Evolutionary conservation across 1,140 invertebrate species (phyloP).

Genomic region (Paralvinella palmiformis): DNA sequence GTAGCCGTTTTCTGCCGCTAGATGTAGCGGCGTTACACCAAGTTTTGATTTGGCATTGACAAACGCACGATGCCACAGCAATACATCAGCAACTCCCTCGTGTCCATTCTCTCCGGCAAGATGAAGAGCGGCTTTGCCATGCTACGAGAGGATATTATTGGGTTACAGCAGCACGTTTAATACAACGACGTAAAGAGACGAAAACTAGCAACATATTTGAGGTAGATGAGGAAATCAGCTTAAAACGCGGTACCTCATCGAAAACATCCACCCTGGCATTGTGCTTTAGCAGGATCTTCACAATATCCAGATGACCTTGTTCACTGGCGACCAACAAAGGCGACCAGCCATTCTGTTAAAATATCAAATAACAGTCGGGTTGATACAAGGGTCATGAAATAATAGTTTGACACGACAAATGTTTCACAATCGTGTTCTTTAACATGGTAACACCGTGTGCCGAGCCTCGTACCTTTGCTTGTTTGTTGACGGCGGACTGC

Average conservation of each 20-base stretch:
- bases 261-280: conserved; percentile 98
- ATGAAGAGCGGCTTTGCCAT: conserved; percentile 86
- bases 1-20: conserved; percentile 88
- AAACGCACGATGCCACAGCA: conserved; percentile 95
- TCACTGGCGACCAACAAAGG: conserved; percentile 83
- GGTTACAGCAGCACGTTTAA: too few species aligned
- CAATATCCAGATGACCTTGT: conserved; percentile 63
- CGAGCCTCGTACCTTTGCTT: conserved; percentile 58
- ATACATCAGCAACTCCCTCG: conserved; percentile 79
- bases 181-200: too few species aligned
- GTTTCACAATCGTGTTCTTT: neutral
- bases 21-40: conserved; percentile 60
- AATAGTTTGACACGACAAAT: neutral
- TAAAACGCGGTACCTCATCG: conserved; percentile 66
- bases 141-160: conserved; percentile 37
- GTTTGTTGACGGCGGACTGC: conserved; percentile 87
- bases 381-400: neutral
- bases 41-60: conserved; percentile 85
- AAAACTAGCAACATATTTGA: too few species aligned
- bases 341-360: conserved; percentile 75
- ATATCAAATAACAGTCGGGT: conserved; percentile 3
- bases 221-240: too few species aligned
- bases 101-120: conserved; percentile 91
- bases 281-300: conserved; percentile 77
- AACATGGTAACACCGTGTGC: neutral